Evolutionary conservation across 2,888 invertebrate species (phyloP), one percentile per base, ranked within the genome.

Genomic region (Erynnis tages): DNA sequence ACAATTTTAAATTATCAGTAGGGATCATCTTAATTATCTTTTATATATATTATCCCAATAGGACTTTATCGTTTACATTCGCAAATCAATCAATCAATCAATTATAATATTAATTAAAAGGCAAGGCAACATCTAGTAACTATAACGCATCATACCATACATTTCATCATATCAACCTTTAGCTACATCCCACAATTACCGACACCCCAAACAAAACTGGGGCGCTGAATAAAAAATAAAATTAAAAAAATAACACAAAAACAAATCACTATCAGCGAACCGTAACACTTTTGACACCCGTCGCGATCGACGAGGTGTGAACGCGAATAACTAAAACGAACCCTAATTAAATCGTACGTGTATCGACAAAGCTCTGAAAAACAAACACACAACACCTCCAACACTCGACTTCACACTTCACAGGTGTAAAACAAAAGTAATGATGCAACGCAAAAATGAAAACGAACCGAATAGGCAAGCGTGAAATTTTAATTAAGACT

Each of bases 401-500:
- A 61, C 73, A 74, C 80, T 76, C 67, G 70, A 65, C 69, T 83
- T 87, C 85, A 80, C 88, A 88, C 88, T 83, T 88, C 82, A 73
- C 74, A 84, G 82, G 84, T 87, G 86, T 74, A 75, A 82, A 82
- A 82, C 76, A 84, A 83, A 84, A 82, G 72, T 66, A 66, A 69
- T 67, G 69, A 71, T 65, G 69, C 69, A 69, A 66, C 57, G 57
- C 63, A 66, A 69, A 67, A 71, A 75, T 59, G 58, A 58, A 59
- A 57, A 56, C 56, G 58, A 45, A 59, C 45, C 53, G 66, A 69
- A 70, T 69, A 71, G 65, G 71, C 64, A 66, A 71, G 76, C 85
- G 84, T 82, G 72, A 84, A 82, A 81, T 83, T 87, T 87, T 87
- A 89, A 88, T 89, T 86, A 89, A 81, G 72, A 73, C 71, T 81